These are phyloP conservation scores for Crocodylus rhombifer DNA, from an alignment of 2,797 vertebrate species.

Conservation along the genomic window DNA sequence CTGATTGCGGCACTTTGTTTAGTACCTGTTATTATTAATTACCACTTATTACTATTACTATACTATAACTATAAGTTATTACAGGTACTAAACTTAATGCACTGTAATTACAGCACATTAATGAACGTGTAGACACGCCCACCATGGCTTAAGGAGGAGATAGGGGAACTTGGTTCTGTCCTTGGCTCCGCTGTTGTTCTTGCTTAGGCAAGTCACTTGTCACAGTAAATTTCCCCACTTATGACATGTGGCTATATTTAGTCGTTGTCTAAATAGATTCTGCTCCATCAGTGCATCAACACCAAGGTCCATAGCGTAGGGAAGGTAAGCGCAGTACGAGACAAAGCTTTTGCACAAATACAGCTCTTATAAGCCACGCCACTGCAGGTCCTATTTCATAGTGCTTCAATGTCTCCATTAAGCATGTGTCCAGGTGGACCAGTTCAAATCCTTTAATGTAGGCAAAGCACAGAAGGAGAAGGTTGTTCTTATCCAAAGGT, in stretches of 20 bases:
- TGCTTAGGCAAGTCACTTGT: background rate
- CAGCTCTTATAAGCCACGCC: background rate
- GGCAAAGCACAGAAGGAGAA: background rate
- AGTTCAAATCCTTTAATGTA: background rate
- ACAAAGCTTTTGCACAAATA: background rate
- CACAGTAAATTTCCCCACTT: background rate
- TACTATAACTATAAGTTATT: no score
- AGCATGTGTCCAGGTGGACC: rapidly evolving
- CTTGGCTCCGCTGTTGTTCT: background rate
- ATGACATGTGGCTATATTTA: background rate
- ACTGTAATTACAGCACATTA: no score
- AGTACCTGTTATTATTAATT: no score
- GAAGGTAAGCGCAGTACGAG: background rate
- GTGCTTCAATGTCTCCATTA: background rate
- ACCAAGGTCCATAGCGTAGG: background rate
- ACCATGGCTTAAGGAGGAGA: background rate
- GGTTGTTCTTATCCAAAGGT: background rate
- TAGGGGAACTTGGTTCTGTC: background rate
- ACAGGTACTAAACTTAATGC: no score
- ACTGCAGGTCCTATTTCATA: background rate
- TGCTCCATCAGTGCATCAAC: background rate
- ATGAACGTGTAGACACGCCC: no score
- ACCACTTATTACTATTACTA: no score
- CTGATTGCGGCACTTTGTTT: no score
- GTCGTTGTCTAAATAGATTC: background rate